These are phyloP conservation scores for Philereme vetulata DNA, from an alignment of 2,888 invertebrate species.

Conservation along the genomic window DNA sequence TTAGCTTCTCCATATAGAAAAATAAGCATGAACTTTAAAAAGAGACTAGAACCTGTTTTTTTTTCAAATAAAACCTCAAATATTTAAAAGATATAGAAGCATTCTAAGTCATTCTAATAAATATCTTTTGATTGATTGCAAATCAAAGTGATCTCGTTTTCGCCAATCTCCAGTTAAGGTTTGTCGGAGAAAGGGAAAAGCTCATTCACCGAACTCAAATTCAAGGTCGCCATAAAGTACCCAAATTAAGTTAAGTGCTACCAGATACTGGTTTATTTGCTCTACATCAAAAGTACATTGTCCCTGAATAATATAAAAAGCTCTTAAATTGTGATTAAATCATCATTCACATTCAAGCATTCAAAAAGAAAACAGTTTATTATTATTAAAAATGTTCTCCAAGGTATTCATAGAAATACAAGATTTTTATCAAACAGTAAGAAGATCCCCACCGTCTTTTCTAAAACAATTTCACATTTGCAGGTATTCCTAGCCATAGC, in stretches of 20 bases:
- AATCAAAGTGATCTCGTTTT: no score
- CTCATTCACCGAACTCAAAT: background rate
- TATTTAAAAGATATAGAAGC: no score
- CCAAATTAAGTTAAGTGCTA: background rate
- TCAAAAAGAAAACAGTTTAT: background rate
- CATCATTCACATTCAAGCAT: background rate
- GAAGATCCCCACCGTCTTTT: background rate
- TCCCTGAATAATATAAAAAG: background rate
- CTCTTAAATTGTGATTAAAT: background rate
- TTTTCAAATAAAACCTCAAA: no score
- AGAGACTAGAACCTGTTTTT: no score
- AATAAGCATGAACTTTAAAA: no score
- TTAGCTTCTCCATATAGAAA: no score
- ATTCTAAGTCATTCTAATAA: no score
- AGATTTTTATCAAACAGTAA: background rate
- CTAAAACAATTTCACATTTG: background rate
- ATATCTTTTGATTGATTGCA: no score
- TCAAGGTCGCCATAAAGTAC: background rate
- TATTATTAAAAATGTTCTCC: background rate
- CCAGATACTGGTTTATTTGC: background rate
- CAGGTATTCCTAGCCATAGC: background rate
- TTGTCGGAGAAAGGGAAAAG: no score
- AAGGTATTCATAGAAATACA: background rate
- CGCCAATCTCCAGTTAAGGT: no score
- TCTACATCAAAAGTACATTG: background rate